phyloP scores from a whole-genome alignment of 1,140 invertebrate species.

The Leptoteleia sp. region DNA sequence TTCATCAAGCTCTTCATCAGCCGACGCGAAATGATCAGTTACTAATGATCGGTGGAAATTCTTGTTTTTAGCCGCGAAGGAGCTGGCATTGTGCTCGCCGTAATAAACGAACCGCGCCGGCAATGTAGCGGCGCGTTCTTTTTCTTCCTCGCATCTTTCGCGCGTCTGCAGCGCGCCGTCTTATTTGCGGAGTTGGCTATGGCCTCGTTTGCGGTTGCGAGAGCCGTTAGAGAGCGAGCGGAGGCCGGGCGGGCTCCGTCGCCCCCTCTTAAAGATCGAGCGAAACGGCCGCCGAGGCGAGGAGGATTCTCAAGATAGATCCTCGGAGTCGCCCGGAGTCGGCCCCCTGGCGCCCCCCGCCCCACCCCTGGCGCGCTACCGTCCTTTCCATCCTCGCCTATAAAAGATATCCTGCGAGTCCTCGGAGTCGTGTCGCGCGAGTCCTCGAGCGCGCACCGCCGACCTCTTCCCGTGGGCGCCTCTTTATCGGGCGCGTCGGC shows the following conservation, averaged over 20 bases:
- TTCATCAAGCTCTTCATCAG: background rate
- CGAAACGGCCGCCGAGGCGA: conserved; percentile 28
- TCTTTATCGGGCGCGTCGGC: too few relatives aligned
- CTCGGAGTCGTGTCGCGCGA: conserved; percentile 69
- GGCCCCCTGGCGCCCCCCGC: too few relatives aligned
- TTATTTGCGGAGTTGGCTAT: conserved; percentile 68
- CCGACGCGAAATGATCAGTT: conserved; percentile 29
- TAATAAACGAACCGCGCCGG: conserved; percentile 31
- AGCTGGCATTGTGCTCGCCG: conserved; percentile 22
- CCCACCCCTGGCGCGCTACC: conserved; percentile 65
- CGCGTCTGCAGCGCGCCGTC: conserved; percentile 40
- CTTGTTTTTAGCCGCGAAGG: conserved; percentile 5
- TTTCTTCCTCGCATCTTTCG: conserved; percentile 39
- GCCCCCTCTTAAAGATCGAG: conserved; percentile 46
- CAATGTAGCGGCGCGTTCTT: conserved; percentile 5
- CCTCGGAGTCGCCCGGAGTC: conserved; percentile 65
- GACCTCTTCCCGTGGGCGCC: too few relatives aligned
- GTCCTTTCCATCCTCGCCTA: conserved; percentile 71
- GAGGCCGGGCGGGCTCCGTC: too few relatives aligned
- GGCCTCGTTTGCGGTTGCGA: conserved; percentile 67
- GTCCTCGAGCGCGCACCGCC: conserved; percentile 23
- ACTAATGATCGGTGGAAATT: conserved; percentile 45
- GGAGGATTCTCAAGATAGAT: conserved; percentile 39
- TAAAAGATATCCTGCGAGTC: conserved; percentile 77
- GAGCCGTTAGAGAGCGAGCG: too few relatives aligned